These are phyloP conservation scores for Crossaster papposus DNA, from an alignment of 53 echinoderm and acorn worm species.

Conservation along the genomic window DNA sequence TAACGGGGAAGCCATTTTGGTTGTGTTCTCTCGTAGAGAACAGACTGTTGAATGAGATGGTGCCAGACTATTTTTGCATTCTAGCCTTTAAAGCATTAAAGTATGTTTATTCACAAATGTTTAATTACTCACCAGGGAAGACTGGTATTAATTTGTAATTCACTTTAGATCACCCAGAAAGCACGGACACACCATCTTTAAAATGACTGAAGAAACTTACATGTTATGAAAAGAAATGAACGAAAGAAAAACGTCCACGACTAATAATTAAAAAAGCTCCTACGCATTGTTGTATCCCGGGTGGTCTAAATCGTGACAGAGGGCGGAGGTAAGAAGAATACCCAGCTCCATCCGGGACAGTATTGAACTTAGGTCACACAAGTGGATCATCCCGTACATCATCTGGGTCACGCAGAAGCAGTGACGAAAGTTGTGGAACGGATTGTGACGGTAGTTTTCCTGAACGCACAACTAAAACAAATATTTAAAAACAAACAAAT, in stretches of 20 bases:
- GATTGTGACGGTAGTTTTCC: conserved; percentile 97
- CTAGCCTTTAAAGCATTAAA: no score
- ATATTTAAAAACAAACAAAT: no score
- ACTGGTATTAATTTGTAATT: no score
- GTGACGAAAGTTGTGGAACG: conserved; percentile 97
- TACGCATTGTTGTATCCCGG: conserved; percentile 99
- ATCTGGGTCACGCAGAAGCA: conserved; percentile 99
- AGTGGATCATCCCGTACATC: conserved; percentile 99
- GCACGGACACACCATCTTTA: no score
- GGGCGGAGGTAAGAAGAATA: conserved; percentile 84
- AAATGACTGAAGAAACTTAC: background rate
- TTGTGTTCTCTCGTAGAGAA: no score
- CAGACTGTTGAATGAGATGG: no score
- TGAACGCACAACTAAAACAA: conserved; percentile 83
- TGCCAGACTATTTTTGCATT: no score
- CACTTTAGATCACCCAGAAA: no score
- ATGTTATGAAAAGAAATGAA: background rate
- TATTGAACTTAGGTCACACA: conserved; percentile 81
- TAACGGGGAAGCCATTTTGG: no score
- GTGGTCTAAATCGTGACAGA: conserved; percentile 95
- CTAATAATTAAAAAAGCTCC: conserved; percentile 32
- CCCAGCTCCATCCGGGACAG: conserved; percentile 79
- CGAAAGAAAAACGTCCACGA: background rate
- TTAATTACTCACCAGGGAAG: no score
- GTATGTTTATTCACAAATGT: no score